Evolutionary conservation across 2,113 vertebrate species (phyloP).

Genomic region (Euleptes europaea): DNA sequence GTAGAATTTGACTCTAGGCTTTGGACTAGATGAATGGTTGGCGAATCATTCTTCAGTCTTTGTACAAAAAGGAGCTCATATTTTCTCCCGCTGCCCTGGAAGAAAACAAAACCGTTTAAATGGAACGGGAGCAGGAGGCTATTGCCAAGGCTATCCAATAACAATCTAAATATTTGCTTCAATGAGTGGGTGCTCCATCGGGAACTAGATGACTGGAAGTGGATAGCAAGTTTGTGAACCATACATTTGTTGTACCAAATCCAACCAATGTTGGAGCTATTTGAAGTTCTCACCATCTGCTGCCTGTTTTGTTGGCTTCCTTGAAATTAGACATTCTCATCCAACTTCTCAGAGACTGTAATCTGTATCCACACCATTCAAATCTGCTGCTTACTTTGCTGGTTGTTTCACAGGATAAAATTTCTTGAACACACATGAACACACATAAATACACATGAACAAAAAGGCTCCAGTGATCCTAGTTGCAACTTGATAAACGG

Average conservation of each 20-base stretch:
- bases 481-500: neutral
- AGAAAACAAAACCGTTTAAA: slow-evolving; percentile 12
- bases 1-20: slow-evolving; percentile 1
- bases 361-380: neutral
- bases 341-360: neutral
- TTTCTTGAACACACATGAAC: no score
- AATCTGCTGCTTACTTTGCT: neutral
- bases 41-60: slow-evolving; percentile 9
- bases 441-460: no score
- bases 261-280: neutral
- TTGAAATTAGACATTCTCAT: neutral
- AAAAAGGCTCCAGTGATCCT: neutral
- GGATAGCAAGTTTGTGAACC: fast-evolving
- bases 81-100: neutral
- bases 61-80: neutral
- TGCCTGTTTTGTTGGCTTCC: neutral
- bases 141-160: neutral
- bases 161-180: neutral
- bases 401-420: neutral
- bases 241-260: neutral
- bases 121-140: neutral
- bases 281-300: neutral
- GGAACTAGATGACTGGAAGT: neutral
- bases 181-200: neutral
- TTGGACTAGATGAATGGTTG: neutral